Evolutionary conservation across 2,113 vertebrate species (phyloP).

Genomic region (Spheniscus mendiculus): DNA sequence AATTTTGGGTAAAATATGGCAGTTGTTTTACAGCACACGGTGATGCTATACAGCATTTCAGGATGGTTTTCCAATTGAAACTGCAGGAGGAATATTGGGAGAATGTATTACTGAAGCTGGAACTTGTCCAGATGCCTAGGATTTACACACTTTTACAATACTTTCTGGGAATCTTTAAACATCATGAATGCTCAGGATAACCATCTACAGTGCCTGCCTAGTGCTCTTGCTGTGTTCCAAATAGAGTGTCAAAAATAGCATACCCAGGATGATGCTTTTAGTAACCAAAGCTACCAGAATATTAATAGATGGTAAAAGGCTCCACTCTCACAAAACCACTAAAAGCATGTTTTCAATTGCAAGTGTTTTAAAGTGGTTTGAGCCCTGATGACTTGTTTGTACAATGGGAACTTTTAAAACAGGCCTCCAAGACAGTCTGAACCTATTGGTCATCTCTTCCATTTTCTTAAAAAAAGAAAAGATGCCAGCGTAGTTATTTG

Average conservation of each 20-base stretch:
- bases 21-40: neutral
- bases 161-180: slow-evolving; percentile 32
- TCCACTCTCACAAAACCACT: slow-evolving; percentile 70
- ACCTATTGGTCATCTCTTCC: slow-evolving; percentile 32
- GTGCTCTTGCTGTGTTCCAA: slow-evolving; percentile 28
- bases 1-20: neutral
- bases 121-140: slow-evolving; percentile 28
- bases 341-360: slow-evolving; percentile 70
- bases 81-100: slow-evolving; percentile 33
- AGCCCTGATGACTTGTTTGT: slow-evolving; percentile 73
- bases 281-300: slow-evolving; percentile 64
- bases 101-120: slow-evolving; percentile 2
- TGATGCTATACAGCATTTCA: neutral
- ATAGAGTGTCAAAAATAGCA: slow-evolving; percentile 68
- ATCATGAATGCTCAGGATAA: neutral
- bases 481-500: neutral
- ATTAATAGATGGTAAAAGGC: slow-evolving; percentile 72
- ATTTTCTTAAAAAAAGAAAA: neutral
- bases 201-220: neutral
- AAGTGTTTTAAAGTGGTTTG: slow-evolving; percentile 72
- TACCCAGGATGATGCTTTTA: slow-evolving; percentile 65
- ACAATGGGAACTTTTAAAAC: slow-evolving; percentile 67
- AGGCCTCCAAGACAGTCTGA: slow-evolving; percentile 29
- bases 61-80: slow-evolving; percentile 47
- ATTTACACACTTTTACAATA: slow-evolving; percentile 49